Evolutionary conservation across 2,888 invertebrate genomes (phyloP).

Genomic region (Erannis defoliaria): DNA sequence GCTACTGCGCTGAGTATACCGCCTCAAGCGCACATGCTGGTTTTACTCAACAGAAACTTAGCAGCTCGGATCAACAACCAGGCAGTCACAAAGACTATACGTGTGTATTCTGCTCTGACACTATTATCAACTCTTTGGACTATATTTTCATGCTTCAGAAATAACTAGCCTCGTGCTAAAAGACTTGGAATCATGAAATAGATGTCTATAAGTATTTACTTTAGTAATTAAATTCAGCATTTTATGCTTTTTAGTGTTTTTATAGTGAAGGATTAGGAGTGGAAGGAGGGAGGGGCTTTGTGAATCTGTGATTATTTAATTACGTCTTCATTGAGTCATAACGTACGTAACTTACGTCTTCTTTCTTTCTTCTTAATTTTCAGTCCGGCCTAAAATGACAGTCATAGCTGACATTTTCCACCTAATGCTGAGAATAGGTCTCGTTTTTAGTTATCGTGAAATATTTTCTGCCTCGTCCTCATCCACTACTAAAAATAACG

Average conservation of each 20-base stretch:
- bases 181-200: constrained; percentile 1
- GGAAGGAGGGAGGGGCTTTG: too few species aligned
- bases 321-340: too few species aligned
- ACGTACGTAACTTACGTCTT: too few species aligned
- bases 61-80: constrained; percentile 50
- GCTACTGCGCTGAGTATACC: constrained; percentile 63
- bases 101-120: constrained; percentile 57
- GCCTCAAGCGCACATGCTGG: constrained; percentile 67
- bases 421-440: too few species aligned
- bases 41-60: constrained; percentile 57
- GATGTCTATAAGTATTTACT: background rate
- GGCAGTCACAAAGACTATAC: constrained; percentile 53
- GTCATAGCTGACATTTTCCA: too few species aligned
- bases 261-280: too few species aligned
- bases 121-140: constrained; percentile 63
- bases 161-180: background rate
- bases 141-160: constrained; percentile 41
- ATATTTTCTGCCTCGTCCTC: too few species aligned
- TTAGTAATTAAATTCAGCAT: background rate
- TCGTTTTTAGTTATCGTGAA: too few species aligned
- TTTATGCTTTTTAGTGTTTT: background rate
- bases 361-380: too few species aligned
- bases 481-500: too few species aligned
- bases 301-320: too few species aligned
- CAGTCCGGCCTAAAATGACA: too few species aligned